phyloP scores from a whole-genome alignment of 2,888 invertebrate genomes.

The Diaperis boleti region DNA sequence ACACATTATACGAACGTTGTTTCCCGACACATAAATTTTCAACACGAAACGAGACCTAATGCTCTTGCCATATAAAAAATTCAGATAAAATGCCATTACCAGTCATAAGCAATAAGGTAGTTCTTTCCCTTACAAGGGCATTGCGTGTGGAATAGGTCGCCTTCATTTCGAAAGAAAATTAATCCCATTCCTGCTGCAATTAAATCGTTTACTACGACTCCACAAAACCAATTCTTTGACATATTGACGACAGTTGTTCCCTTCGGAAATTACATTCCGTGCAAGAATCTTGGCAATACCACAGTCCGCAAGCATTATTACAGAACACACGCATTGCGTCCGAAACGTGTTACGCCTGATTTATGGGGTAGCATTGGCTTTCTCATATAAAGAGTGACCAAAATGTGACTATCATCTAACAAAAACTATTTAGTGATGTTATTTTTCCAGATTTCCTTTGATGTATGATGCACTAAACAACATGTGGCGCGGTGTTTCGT shows the following conservation, averaged over 20 bases:
- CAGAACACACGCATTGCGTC: constrained; percentile 12
- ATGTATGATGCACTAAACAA: constrained; percentile 27
- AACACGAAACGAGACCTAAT: constrained; percentile 1
- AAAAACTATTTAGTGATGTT: constrained; percentile 14
- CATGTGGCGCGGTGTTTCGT: constrained; percentile 8
- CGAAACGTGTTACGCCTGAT: constrained; percentile 31
- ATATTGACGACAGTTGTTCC: constrained; percentile 14
- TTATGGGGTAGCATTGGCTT: constrained; percentile 7
- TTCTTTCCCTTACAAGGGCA: no score
- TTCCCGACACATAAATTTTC: constrained; percentile 8
- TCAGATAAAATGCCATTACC: not conserved
- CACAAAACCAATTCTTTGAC: constrained; percentile 9
- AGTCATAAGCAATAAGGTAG: no score
- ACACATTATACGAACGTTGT: constrained; percentile 9
- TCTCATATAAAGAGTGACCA: constrained; percentile 20
- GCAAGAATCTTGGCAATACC: constrained; percentile 21
- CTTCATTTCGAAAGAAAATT: not conserved
- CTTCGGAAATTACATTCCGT: constrained; percentile 18
- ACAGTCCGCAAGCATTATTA: not conserved
- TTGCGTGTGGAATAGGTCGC: not conserved
- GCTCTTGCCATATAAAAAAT: not conserved
- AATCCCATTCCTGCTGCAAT: not conserved
- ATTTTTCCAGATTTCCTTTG: constrained; percentile 17
- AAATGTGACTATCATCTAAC: not conserved
- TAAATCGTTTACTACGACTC: not conserved